Evolutionary conservation across 2,888 invertebrate species (phyloP), one percentile per base, ranked within the genome.

Genomic region (Thumatha senex): DNA sequence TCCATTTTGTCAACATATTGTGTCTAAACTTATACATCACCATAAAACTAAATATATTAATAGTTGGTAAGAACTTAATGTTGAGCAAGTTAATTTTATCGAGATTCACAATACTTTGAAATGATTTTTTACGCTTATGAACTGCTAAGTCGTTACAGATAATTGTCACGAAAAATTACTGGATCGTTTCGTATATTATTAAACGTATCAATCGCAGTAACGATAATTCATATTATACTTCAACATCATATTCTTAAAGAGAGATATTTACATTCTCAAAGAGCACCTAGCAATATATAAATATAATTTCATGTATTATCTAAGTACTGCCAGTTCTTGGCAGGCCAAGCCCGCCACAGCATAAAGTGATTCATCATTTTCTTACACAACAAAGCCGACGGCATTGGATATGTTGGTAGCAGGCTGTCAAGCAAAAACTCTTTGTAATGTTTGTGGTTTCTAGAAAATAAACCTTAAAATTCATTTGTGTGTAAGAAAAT

Each of bases 351-450:
- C n/a, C 18, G 18, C 31, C 12, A 29, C 11, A 42, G 38, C 8
- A 36, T 33, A 18, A 42, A 46, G 12, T 38, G 33, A 58, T 55
- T 44, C 14, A 58, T 58, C 41, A 48, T 48, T 43, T 52, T 45
- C 38, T 43, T 48, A 38, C 31, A 40, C 35, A 52, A 40, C 12
- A 38, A 29, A 13, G 34, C 18, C 34, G 12, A 44, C 35, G 40
- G 30, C 14, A 30, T 48, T 29, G 18, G 15, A 42, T 45, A 24
- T 34, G 34, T 48, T 58, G 30, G 31, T 10, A 39, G 24, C 33
- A 36, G 42, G 33, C 36, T 44, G 39, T 49, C n/a, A 31, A 46
- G 41, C 48, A 51, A 54, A 62, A 61, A 52, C n/a, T 50, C 12
- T 40, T 31, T 33, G 18, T 47, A 54, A 58, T 38, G 45, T 48